Percentiles rank a stretch among this genome's conserved stretches.
These are phyloP conservation scores for Pithecia hirsuta DNA, from an alignment of 2,797 vertebrate genomes.

Conservation along the genomic window DNA sequence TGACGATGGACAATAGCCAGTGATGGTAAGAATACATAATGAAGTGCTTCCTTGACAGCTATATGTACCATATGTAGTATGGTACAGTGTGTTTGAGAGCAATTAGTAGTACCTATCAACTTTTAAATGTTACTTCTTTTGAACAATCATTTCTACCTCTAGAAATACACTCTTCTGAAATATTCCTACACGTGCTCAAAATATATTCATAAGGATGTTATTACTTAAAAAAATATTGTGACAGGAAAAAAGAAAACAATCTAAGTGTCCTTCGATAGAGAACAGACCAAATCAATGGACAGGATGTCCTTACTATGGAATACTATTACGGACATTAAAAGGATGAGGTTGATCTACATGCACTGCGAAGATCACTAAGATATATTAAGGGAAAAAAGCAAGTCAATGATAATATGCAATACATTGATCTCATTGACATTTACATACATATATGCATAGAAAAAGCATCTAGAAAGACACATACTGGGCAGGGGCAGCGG, in stretches of 20 bases:
- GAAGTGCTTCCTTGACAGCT: not conserved
- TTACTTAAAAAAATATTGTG: not conserved
- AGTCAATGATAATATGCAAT: not conserved
- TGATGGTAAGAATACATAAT: not conserved
- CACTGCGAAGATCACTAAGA: not conserved
- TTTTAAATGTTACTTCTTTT: not conserved
- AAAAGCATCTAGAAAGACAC: not conserved
- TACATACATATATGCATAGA: not conserved
- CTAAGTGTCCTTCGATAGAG: not conserved
- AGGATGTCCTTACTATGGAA: not conserved
- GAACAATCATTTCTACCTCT: not conserved
- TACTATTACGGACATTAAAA: not conserved
- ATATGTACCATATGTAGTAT: fast-evolving
- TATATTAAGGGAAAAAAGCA: not conserved
- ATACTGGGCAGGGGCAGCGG: too few species aligned
- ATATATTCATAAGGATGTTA: not conserved
- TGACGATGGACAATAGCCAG: not conserved
- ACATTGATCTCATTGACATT: not conserved
- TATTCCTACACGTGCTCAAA: not conserved
- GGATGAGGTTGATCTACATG: not conserved
- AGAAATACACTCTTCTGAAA: not conserved
- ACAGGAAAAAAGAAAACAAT: not conserved
- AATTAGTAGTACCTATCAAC: not conserved
- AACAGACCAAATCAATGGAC: not conserved
- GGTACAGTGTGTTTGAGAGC: not conserved